Conservation (phyloP, 2,888 invertebrate genomes). For the Stomorhina lunata region DNA sequence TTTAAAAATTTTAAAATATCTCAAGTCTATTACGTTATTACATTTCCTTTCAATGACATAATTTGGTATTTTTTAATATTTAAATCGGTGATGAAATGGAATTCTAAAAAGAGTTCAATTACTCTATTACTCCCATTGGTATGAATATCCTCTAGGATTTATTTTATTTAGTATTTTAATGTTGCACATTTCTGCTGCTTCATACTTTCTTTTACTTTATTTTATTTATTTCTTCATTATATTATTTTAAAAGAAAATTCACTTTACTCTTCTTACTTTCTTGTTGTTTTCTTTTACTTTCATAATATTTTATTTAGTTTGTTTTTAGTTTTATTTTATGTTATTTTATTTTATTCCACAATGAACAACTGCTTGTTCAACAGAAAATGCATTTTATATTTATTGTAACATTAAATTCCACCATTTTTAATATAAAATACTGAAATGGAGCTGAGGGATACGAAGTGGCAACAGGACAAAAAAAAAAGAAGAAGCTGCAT, state of each 20-base stretch:
- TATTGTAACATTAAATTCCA: conserved; percentile 49
- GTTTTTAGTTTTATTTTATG: conserved; percentile 36
- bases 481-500: conserved; percentile 6
- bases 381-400: conserved; percentile 47
- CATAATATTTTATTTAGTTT: conserved; percentile 50
- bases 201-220: neutral
- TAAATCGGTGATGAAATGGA: neutral
- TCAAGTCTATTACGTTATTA: too few relatives aligned
- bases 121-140: neutral
- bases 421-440: conserved; percentile 19
- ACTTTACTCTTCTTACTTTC: conserved; percentile 35
- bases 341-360: conserved; percentile 6
- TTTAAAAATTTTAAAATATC: too few relatives aligned
- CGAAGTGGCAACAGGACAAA: neutral
- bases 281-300: conserved; percentile 26
- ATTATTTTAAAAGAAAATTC: conserved; percentile 46
- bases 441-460: conserved; percentile 5
- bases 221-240: neutral
- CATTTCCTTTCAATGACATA: too few relatives aligned
- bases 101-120: neutral
- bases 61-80: neutral
- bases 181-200: conserved; percentile 40
- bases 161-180: neutral
- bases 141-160: neutral
- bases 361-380: conserved; percentile 43